A percentile compares a stretch with the other conserved stretches of the same genome.
Evolutionary conservation across 2,888 invertebrate species (phyloP).

Genomic region (Hypomecis punctinalis): DNA sequence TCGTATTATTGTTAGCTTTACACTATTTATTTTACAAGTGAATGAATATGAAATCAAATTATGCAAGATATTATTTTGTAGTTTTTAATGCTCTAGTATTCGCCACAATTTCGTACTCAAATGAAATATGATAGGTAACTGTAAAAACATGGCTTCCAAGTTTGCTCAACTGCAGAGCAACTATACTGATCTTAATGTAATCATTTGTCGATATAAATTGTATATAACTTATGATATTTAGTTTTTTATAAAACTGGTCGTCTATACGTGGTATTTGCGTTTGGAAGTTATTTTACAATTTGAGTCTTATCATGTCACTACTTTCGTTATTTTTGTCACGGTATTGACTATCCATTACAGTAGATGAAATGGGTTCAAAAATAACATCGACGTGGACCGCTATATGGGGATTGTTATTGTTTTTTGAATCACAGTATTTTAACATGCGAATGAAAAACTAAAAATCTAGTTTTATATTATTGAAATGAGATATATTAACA

Average conservation of each 20-base stretch:
- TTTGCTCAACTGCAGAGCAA: conserved; percentile 58
- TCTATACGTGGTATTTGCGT: background rate
- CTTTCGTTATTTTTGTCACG: no score
- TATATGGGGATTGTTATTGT: no score
- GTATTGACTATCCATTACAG: no score
- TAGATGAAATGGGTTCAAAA: no score
- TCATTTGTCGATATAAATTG: conserved; percentile 31
- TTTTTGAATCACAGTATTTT: no score
- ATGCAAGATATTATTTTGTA: conserved; percentile 18
- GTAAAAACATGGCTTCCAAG: conserved; percentile 63
- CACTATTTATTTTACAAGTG: conserved; percentile 58
- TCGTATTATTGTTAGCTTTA: conserved; percentile 51
- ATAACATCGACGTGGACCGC: no score
- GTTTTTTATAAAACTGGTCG: conserved; percentile 29
- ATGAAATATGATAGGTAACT: conserved; percentile 4
- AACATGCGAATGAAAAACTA: no score
- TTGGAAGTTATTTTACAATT: background rate
- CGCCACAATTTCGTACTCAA: conserved; percentile 3
- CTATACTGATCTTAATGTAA: conserved; percentile 32
- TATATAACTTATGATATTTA: conserved; percentile 34
- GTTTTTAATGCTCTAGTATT: conserved; percentile 16
- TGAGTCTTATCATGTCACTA: no score
- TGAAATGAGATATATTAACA: no score
- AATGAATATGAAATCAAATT: conserved; percentile 9
- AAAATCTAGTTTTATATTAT: no score